phyloP scores from a whole-genome alignment of 2,797 vertebrate genomes.

The Carapus acus region DNA sequence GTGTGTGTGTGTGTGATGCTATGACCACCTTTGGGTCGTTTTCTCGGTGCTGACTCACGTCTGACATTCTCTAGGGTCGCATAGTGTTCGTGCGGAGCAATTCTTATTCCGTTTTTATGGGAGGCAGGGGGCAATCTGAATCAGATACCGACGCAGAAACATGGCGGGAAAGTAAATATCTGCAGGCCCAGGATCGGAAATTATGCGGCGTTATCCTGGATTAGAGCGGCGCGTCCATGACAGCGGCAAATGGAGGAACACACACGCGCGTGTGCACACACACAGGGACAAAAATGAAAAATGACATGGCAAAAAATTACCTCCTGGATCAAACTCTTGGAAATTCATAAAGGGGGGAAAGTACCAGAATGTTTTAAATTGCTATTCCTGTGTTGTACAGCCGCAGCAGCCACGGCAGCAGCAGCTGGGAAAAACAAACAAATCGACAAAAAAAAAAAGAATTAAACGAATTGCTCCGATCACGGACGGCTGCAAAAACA shows the following conservation, averaged over 20 bases:
- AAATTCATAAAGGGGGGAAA: neutral
- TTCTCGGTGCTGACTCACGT: constrained; percentile 25
- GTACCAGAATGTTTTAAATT: constrained; percentile 16
- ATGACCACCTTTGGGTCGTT: constrained; percentile 18
- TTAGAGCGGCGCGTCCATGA: constrained; percentile 33
- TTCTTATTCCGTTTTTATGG: no score
- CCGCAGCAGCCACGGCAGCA: no score
- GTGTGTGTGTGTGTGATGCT: neutral
- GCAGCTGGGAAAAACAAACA: neutral
- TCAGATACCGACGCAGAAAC: no score
- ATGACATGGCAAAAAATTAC: constrained; percentile 15
- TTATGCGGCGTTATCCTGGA: constrained; percentile 40
- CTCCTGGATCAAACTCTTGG: constrained; percentile 23
- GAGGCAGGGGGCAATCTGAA: constrained; percentile 38
- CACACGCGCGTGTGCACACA: no score
- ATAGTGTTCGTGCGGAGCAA: constrained; percentile 20
- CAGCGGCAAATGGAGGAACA: constrained; percentile 27
- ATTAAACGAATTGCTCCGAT: constrained; percentile 10
- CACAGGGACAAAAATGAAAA: no score
- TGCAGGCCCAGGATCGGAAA: constrained; percentile 42
- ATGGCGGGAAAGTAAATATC: constrained; percentile 41
- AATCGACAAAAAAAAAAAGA: constrained; percentile 12
- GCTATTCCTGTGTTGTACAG: constrained; percentile 9
- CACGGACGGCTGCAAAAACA: constrained; percentile 23
- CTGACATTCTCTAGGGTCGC: constrained; percentile 21